Percentiles rank a stretch among this genome's conserved stretches.
phyloP scores from a whole-genome alignment of 2,113 vertebrate species.

The Pseudolaguvia tuberculata region DNA sequence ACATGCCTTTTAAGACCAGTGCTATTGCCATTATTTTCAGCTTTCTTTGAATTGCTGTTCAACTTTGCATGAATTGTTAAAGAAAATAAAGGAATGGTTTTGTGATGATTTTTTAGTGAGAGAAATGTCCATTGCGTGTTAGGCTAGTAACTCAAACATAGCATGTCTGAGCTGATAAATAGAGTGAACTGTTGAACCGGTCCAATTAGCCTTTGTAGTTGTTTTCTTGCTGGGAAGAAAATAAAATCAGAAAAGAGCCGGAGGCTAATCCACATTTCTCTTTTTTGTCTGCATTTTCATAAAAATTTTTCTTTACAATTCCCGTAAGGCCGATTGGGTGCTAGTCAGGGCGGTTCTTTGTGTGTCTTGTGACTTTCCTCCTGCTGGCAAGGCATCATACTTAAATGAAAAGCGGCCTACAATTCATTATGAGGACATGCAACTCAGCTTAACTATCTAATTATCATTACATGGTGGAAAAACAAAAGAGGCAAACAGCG shows the following conservation, averaged over 20 bases:
- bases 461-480: slow-evolving; percentile 35
- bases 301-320: slow-evolving; percentile 13
- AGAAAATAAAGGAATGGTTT: neutral
- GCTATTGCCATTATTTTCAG: too few relatives aligned
- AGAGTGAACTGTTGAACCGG: slow-evolving; percentile 9
- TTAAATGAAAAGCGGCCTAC: slow-evolving; percentile 42
- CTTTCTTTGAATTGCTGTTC: too few relatives aligned
- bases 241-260: slow-evolving; percentile 15
- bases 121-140: neutral
- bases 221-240: slow-evolving; percentile 11
- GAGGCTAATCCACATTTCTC: neutral
- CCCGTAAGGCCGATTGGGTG: neutral
- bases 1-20: neutral
- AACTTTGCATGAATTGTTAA: neutral
- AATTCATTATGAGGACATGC: slow-evolving; percentile 34
- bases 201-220: neutral
- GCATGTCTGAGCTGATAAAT: slow-evolving; percentile 12
- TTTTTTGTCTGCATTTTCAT: slow-evolving; percentile 6
- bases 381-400: slow-evolving; percentile 38
- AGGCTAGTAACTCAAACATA: neutral
- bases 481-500: neutral
- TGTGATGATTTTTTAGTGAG: neutral
- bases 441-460: slow-evolving; percentile 41
- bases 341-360: slow-evolving; percentile 9
- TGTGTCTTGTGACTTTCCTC: slow-evolving; percentile 28